Conservation (phyloP, 2,113 vertebrate genomes). For the Psittacus erithacus region DNA sequence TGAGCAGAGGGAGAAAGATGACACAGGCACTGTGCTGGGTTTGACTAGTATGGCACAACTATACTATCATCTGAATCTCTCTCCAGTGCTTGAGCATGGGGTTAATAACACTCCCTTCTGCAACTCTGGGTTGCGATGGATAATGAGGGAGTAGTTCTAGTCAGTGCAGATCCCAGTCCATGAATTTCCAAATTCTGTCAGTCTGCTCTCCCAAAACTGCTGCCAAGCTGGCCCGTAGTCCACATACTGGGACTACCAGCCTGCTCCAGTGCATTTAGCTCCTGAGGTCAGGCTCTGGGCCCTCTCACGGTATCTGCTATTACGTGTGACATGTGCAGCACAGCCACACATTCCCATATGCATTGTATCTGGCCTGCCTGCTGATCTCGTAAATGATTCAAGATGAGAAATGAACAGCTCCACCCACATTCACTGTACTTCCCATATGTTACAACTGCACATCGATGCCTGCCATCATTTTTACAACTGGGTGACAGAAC, state of each 20-base stretch:
- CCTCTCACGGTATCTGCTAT: constrained; percentile 62
- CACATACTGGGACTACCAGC: constrained; percentile 8
- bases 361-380: constrained; percentile 72
- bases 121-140: background rate
- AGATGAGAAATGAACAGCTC: constrained; percentile 73
- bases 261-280: background rate
- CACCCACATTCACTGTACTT: constrained; percentile 71
- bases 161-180: background rate
- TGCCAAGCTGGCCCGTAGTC: constrained; percentile 56
- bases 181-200: constrained; percentile 46
- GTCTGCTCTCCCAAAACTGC: constrained; percentile 43
- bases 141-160: background rate
- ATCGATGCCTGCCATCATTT: constrained; percentile 69
- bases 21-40: background rate
- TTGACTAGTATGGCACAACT: background rate
- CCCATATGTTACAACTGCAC: constrained; percentile 73
- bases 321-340: constrained; percentile 71
- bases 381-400: constrained; percentile 72
- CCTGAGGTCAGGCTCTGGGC: constrained; percentile 60
- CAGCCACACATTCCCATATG: constrained; percentile 74
- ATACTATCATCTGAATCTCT: background rate
- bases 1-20: background rate
- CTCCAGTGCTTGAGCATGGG: background rate
- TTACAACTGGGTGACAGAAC: constrained; percentile 73
- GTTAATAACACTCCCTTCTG: background rate